Evolutionary conservation across 2,888 invertebrate species (phyloP).

Genomic region (Drosophila mercatorum): DNA sequence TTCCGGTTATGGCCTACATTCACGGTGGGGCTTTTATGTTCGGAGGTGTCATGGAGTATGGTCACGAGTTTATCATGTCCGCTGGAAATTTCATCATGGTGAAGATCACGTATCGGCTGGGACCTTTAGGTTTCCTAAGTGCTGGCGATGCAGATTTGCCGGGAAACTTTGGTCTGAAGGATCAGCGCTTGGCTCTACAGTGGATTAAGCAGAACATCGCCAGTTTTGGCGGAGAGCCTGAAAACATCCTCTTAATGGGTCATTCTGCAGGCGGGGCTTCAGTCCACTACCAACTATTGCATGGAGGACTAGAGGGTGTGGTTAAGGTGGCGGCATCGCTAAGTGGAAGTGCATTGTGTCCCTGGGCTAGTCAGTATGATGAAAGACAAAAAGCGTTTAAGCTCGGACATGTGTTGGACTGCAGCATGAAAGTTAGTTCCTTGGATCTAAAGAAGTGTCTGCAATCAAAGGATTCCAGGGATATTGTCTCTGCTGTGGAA

Average conservation of each 20-base stretch:
- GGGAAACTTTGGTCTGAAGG: constrained; percentile 58
- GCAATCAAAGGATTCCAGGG: constrained; percentile 10
- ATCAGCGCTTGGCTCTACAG: constrained; percentile 52
- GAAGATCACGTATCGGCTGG: constrained; percentile 90
- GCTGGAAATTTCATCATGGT: constrained; percentile 87
- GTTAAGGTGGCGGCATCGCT: constrained; percentile 85
- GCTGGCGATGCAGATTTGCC: constrained; percentile 89
- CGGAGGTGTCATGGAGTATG: constrained; percentile 85
- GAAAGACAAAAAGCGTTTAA: constrained; percentile 87
- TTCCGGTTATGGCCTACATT: constrained; percentile 88
- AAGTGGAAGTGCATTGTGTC: constrained; percentile 89
- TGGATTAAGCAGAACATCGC: constrained; percentile 58
- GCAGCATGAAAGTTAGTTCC: constrained; percentile 87
- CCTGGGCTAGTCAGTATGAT: constrained; percentile 86
- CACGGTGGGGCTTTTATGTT: constrained; percentile 90
- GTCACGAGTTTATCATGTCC: constrained; percentile 87
- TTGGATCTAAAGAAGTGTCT: constrained; percentile 85
- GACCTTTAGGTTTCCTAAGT: constrained; percentile 90
- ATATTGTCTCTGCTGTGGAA: constrained; percentile 24
- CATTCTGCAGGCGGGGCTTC: constrained; percentile 91
- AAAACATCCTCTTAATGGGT: constrained; percentile 89
- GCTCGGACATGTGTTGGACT: constrained; percentile 84
- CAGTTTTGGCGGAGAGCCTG: constrained; percentile 85
- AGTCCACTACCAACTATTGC: constrained; percentile 88
- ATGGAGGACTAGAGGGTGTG: constrained; percentile 13